Evolutionary conservation across 2,888 invertebrate genomes (phyloP).

Genomic region (Tyria jacobaeae): DNA sequence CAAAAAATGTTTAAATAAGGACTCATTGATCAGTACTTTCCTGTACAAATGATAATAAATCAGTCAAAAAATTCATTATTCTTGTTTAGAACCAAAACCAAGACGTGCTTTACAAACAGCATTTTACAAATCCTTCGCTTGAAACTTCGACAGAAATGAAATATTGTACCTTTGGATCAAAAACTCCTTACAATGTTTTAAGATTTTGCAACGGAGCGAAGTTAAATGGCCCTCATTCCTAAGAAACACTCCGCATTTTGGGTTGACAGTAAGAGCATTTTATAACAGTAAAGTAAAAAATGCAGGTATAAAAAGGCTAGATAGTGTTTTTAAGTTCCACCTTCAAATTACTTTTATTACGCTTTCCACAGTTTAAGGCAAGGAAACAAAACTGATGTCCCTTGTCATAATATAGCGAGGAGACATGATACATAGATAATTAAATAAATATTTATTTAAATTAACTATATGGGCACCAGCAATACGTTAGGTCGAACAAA

Average conservation of each 20-base stretch:
- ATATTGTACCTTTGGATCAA: slow-evolving; percentile 16
- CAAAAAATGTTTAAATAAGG: not conserved
- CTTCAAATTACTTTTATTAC: not conserved
- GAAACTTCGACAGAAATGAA: slow-evolving; percentile 23
- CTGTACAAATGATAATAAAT: not conserved
- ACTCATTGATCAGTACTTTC: not conserved
- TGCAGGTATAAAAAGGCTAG: not conserved
- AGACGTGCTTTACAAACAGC: slow-evolving; percentile 6
- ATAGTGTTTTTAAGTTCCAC: slow-evolving; percentile 5
- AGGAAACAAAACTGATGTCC: not conserved
- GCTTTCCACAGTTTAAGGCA: not conserved
- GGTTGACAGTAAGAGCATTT: slow-evolving; percentile 30
- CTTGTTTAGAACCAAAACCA: slow-evolving; percentile 5
- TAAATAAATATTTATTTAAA: not conserved
- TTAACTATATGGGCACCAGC: too few relatives aligned
- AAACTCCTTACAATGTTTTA: slow-evolving; percentile 26
- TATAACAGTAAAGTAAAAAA: slow-evolving; percentile 39
- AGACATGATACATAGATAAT: not conserved
- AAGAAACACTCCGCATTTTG: slow-evolving; percentile 26
- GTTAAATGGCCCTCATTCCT: slow-evolving; percentile 25
- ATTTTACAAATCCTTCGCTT: slow-evolving; percentile 14
- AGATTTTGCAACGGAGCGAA: slow-evolving; percentile 18
- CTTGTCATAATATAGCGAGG: not conserved
- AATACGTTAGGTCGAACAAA: too few relatives aligned
- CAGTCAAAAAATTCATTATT: not conserved